Base-by-base conservation (phyloP, 1,140 invertebrate genomes). In the Arctopsyche grandis region DNA sequence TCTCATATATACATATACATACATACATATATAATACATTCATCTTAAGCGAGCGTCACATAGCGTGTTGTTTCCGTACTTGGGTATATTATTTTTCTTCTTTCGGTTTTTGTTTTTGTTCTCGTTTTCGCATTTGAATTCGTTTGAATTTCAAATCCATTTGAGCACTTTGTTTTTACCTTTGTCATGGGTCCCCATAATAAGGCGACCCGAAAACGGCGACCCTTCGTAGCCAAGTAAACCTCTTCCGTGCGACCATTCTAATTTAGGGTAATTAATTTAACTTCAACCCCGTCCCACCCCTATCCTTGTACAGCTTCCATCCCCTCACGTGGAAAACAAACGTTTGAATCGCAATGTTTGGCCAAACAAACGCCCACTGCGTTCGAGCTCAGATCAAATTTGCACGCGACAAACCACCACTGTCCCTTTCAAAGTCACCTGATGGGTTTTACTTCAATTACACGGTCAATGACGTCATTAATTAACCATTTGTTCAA, bases 291-390 rank as follows among this genome's bases (percentile, higher is more conserved):
- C 48, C 48, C 16, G 3, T 52, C 3, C 12, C 48, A 5, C 48
- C 10, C 12, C n/a, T n/a, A n/a, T 52, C 1, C 16, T 3, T 52
- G 1, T 12, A 12, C 16, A 16, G 10, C 24, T 22, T 26, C 63
- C 63, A 22, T 14, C 63, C 24, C 63, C 24, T 66, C 7, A 22
- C 63, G 63, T 66, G 63, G 63, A 66, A 66, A 66, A 66, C 63
- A 66, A 66, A 66, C 63, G 63, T 66, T 66, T 22, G 63, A 22
- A 66, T 66, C 63, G 22, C 63, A 66, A 66, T 66, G 63, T 66
- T 66, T 66, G 24, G 22, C 22, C 63, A 22, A 19, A n/a, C 12
- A 4, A 22, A 3, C n/a, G 21, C 58, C 63, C 24, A 66, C 24
- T 10, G 63, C 12, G 48, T 52, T 14, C 48, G 16, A 52, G 14